Evolutionary conservation across 2,113 vertebrate species (phyloP).

Genomic region (Tauraco erythrolophus): DNA sequence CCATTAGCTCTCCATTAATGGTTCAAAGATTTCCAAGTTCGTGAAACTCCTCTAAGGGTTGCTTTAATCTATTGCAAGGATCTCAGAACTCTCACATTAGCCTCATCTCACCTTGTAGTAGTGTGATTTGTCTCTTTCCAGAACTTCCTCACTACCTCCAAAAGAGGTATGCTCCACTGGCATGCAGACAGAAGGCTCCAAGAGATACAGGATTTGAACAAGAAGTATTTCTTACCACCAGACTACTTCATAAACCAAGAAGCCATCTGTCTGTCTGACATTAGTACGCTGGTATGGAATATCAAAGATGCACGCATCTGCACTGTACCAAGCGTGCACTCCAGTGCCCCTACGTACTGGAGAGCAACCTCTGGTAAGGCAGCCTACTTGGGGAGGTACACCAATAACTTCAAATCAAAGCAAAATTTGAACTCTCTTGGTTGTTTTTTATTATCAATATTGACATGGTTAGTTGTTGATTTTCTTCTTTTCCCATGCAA

Average conservation of each 20-base stretch:
- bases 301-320: rapidly evolving
- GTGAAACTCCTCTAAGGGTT: not conserved
- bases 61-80: not conserved
- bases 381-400: not conserved
- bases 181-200: not conserved
- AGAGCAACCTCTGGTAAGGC: not conserved
- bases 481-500: no score
- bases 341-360: not conserved
- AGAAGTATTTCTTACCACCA: not conserved
- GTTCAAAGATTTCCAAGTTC: not conserved
- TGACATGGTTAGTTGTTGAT: no score
- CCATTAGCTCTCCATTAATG: not conserved
- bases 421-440: not conserved
- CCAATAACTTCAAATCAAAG: not conserved
- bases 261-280: not conserved
- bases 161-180: not conserved
- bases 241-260: not conserved
- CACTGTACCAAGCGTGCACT: not conserved
- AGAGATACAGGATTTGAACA: not conserved
- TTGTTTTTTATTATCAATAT: not conserved
- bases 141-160: not conserved
- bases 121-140: not conserved
- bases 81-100: not conserved
- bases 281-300: not conserved
- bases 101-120: no score